Evolutionary conservation across 2,113 vertebrate genomes (phyloP).

Genomic region (Anarhynchus alexandrinus): DNA sequence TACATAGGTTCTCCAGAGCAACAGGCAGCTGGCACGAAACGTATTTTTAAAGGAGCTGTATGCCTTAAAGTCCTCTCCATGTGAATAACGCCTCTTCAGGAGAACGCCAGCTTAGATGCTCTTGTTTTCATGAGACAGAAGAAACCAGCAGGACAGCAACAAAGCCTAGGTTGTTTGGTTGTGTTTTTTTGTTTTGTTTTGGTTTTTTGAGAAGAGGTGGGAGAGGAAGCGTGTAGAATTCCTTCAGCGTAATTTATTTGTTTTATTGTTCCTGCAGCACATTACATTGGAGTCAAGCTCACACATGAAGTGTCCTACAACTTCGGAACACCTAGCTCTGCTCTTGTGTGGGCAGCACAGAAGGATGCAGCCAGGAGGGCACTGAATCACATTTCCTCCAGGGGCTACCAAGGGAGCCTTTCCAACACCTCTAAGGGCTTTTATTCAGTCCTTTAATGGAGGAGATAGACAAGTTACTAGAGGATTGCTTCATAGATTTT

Average conservation of each 20-base stretch:
- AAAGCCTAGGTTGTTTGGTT: neutral
- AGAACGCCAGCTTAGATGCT: neutral
- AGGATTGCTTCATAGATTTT: neutral
- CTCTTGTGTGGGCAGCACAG: fast-evolving
- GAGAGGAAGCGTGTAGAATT: neutral
- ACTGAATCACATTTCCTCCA: neutral
- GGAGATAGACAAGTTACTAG: neutral
- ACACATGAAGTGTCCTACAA: fast-evolving
- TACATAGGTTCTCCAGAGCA: neutral
- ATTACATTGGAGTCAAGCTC: neutral
- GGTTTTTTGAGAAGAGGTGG: neutral
- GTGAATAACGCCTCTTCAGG: neutral
- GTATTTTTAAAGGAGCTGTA: neutral
- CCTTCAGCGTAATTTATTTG: neutral
- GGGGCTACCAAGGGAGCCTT: neutral
- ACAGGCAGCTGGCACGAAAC: neutral
- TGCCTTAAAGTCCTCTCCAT: neutral
- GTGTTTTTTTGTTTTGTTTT: neutral
- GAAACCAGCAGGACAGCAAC: neutral
- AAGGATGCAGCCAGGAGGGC: neutral
- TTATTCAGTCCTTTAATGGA: neutral
- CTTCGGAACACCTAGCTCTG: neutral
- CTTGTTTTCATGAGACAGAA: neutral
- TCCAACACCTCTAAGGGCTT: neutral
- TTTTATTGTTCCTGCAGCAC: neutral